Base-by-base conservation (phyloP, 1,140 invertebrate genomes). In the Neodiprion virginianus region DNA sequence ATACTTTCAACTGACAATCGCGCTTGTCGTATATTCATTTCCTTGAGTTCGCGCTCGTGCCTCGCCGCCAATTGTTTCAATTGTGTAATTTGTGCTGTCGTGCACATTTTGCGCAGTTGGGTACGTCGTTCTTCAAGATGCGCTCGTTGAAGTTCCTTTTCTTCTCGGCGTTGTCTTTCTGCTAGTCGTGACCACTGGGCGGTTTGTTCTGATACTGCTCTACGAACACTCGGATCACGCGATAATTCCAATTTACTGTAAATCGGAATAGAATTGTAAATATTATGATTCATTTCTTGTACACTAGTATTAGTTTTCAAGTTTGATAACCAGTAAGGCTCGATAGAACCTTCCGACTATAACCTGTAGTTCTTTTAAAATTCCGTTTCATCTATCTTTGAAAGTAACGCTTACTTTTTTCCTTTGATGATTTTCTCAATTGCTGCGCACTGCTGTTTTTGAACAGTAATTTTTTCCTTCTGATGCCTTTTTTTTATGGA, bases 1-100 rank as follows among this genome's bases (percentile, higher is more conserved):
- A 95, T 96, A 17, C 98, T 99, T 83, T 99, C 98, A 71, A 99
- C 97, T 14, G 97, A 98, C 74, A 96, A 92, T 87, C 98, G 98
- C 0, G 98, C 97, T 88, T 99, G 99, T 69, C 93, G 92, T 0
- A 94, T 92, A 85, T 98, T 99, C 92, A 99, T 93, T 76, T 99
- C 98, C 87, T 99, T 99, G 78, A 96, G 93, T 84, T 99, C 98
- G 72, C 94, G 92, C 81, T 98, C 96, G 88, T 98, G 96, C 84
- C 96, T 94, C 11, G 91, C 93, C 81, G 97, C 95, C 5, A 99
- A 87, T 83, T 98, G 95, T 84, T 98, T 98, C 82, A 97, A 92
- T 86, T 99, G 98, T 3, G 90, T 89, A 47, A 91, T 89, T 84
- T 99, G 98, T 23, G 95, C 93, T 2, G 93, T 87, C 79, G 95